Conservation (phyloP, 2,797 vertebrate species). For the Vultur gryphus region DNA sequence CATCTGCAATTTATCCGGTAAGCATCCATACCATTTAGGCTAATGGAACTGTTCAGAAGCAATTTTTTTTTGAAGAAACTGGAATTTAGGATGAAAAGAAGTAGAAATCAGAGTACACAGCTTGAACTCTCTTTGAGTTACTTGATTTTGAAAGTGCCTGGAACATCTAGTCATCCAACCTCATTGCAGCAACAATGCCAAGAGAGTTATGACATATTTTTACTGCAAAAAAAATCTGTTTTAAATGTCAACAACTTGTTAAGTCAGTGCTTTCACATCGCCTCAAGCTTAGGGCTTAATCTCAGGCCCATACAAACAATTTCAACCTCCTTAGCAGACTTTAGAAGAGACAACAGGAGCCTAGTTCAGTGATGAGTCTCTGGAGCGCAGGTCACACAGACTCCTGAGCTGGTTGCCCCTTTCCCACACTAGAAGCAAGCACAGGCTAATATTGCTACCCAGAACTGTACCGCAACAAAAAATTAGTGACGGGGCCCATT, state of each 20-base stretch:
- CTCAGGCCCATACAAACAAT: not conserved
- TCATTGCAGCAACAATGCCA: not conserved
- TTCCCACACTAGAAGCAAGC: fast-evolving
- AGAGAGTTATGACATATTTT: not conserved
- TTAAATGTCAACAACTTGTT: not conserved
- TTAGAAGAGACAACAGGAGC: not conserved
- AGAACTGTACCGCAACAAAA: not conserved
- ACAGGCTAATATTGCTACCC: not conserved
- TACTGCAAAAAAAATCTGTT: not conserved
- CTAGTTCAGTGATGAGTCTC: not conserved
- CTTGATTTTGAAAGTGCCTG: not conserved
- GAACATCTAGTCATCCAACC: not conserved
- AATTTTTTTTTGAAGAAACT: not conserved
- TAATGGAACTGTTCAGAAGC: not conserved
- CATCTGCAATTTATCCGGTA: not conserved
- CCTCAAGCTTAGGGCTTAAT: not conserved
- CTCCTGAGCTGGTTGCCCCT: not conserved
- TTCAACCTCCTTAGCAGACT: not conserved
- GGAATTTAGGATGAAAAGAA: not conserved
- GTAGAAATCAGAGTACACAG: not conserved
- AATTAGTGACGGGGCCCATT: too few relatives aligned
- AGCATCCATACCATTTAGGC: not conserved
- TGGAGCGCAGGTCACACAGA: not conserved
- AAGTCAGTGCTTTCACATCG: not conserved
- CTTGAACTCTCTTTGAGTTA: not conserved